These are phyloP conservation scores for Emberiza fucata DNA, from an alignment of 2,113 vertebrate genomes.

Conservation along the genomic window DNA sequence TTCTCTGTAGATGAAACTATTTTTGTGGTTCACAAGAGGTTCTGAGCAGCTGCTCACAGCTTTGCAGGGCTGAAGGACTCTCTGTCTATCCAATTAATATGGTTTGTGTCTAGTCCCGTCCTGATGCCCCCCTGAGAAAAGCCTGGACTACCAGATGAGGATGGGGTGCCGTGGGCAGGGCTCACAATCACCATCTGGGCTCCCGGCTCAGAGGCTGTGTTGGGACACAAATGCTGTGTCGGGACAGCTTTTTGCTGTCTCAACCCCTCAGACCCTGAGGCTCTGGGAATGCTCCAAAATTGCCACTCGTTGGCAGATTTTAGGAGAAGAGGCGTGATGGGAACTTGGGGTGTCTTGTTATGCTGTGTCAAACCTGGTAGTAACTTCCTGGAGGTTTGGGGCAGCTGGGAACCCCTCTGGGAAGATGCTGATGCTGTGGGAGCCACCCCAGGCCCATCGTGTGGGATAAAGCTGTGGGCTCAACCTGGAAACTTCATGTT, in stretches of 20 bases:
- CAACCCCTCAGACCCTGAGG: background rate
- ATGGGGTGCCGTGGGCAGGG: rapidly evolving
- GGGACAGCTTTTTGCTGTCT: background rate
- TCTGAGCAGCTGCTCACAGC: background rate
- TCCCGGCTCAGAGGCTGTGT: rapidly evolving
- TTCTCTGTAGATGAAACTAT: background rate
- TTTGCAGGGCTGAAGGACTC: background rate
- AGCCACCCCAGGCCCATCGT: background rate
- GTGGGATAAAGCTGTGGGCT: rapidly evolving
- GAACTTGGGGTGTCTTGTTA: background rate
- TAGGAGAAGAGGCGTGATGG: background rate
- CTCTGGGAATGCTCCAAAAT: background rate
- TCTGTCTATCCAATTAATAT: background rate
- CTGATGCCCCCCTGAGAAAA: background rate
- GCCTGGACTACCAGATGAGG: background rate
- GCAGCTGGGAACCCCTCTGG: rapidly evolving
- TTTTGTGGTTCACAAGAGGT: background rate
- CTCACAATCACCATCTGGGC: background rate
- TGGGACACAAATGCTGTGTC: rapidly evolving
- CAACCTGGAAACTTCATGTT: rapidly evolving
- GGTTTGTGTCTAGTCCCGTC: background rate
- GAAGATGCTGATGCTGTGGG: background rate
- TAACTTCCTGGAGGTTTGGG: background rate
- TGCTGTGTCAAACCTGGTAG: background rate
- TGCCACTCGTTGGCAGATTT: background rate